phyloP scores from a whole-genome alignment of 2,113 vertebrate species.

The Zosterops borbonicus region DNA sequence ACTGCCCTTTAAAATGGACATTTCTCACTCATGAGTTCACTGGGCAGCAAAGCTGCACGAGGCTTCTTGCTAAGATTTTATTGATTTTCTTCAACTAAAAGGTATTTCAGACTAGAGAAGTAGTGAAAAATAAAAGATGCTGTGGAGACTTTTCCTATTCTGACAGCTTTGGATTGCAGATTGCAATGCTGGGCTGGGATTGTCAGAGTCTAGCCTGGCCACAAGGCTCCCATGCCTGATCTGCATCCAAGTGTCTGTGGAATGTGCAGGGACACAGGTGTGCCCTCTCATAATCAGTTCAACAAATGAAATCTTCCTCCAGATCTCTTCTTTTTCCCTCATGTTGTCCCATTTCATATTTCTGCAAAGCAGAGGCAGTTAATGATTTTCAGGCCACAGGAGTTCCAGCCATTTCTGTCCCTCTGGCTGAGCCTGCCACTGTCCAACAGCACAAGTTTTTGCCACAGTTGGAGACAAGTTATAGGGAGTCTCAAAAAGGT shows the following conservation, averaged over 20 bases:
- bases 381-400: background rate
- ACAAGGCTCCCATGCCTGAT: background rate
- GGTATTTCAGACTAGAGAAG: background rate
- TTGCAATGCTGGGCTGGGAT: background rate
- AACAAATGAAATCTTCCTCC: background rate
- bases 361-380: background rate
- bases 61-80: background rate
- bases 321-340: background rate
- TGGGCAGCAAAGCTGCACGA: background rate
- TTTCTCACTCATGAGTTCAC: background rate
- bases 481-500: background rate
- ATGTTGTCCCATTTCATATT: background rate
- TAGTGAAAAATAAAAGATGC: fast-evolving
- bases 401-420: background rate
- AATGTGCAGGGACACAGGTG: background rate
- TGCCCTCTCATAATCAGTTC: background rate
- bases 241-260: background rate
- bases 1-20: background rate
- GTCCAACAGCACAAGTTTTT: background rate
- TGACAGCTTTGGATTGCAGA: background rate
- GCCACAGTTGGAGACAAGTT: background rate
- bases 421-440: background rate
- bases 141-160: background rate
- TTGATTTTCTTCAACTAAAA: background rate
- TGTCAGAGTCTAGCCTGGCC: background rate